A percentile compares a stretch with the other conserved stretches of the same genome.
Evolutionary conservation across 2,113 vertebrate genomes (phyloP).

Genomic region (Pangasianodon gigas): DNA sequence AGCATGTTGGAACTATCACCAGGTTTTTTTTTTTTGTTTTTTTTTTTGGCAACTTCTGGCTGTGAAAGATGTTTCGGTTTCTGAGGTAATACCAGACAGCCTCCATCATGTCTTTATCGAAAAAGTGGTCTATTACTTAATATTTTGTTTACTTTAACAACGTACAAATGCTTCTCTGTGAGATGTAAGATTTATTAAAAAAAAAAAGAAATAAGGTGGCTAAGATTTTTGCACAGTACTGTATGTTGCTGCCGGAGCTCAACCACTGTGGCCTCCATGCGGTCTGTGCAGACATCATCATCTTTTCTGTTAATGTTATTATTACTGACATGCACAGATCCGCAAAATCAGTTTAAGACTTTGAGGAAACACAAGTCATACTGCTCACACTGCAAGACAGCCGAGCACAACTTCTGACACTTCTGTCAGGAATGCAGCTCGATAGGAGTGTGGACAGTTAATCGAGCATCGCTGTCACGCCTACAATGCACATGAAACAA

Average conservation of each 20-base stretch:
- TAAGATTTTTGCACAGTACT: not conserved
- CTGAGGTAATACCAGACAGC: not conserved
- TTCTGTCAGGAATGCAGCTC: not conserved
- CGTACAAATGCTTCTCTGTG: not conserved
- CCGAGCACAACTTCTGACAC: not conserved
- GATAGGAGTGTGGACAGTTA: not conserved
- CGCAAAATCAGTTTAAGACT: not conserved
- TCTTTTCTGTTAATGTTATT: not conserved
- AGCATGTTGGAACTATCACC: not conserved
- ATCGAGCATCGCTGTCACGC: not conserved
- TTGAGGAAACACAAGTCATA: not conserved
- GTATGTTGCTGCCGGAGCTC: not conserved
- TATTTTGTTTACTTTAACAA: not conserved
- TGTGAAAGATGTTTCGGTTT: not conserved
- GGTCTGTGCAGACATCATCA: not conserved
- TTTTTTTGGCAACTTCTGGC: not conserved
- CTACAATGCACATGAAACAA: not conserved
- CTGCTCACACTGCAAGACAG: not conserved
- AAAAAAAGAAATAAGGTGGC: not conserved
- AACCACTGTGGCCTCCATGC: not conserved
- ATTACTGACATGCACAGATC: not conserved
- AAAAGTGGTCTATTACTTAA: not conserved
- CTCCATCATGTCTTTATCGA: not conserved
- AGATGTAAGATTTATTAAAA: not conserved
- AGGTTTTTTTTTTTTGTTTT: too few relatives aligned